Evolutionary conservation across 2,888 invertebrate species (phyloP), one percentile per base, ranked within the genome.

Genomic region (Orthosia incerta): DNA sequence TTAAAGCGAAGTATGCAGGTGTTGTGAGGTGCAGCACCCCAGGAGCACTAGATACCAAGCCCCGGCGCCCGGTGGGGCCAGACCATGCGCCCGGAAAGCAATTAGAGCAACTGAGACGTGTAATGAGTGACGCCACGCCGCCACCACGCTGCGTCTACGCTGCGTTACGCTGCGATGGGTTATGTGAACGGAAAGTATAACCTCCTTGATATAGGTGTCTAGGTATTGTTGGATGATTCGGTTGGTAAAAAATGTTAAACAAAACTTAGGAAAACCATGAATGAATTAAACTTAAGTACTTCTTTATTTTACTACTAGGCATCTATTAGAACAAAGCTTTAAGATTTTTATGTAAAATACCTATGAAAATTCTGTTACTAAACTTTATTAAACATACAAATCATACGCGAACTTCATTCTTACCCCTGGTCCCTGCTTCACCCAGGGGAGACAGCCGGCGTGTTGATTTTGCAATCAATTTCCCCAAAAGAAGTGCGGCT

Each of bases 41-140:
- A 15, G 45, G 59, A 2, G 18, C 59, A 13, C 39, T 9, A 59
- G 31, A 20, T 3, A 15, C 59, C 20, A 45, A 20, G 45, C 45
- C 39, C 23, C 51, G 11, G 39, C 15, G 7, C 57, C 48, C 46
- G 46, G 45, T 55, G 61, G 23, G 59, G 68, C 53, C 68, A 57
- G 53, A 31, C 61, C 68, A 76, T 53, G 72, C 66, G 72, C 82
- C 86, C 90, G 90, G 91, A 88, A 93, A 92, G 89, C 92, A 94
- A 94, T 94, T 94, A 94, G 89, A 89, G 84, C 91, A 86, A 90
- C 86, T 89, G 89, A 89, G 86, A 90, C 92, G 90, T 92, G 91
- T 93, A 93, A 94, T 93, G 93, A 93, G 90, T 88, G 91, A 89
- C 87, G 89, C 86, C 72, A 69, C 73, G 81, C 62, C 48, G 45